Conservation (phyloP, 2,888 invertebrate species). For the Andricus curvator region DNA sequence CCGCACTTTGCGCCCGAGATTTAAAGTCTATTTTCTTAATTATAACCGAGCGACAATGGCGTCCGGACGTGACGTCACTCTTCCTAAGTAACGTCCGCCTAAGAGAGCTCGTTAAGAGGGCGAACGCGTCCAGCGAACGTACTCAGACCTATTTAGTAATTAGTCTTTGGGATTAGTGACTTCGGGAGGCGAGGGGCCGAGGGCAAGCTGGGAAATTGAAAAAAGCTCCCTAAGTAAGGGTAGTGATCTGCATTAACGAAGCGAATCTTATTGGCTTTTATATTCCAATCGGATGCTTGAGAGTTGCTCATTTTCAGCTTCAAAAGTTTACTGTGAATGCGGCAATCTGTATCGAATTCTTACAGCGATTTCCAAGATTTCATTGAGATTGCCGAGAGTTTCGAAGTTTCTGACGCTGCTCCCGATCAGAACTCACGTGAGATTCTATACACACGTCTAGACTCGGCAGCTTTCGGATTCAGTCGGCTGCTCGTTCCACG, state of each 20-base stretch:
- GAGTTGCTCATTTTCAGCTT: neutral
- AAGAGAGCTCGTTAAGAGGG: constrained; percentile 45
- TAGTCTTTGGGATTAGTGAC: constrained; percentile 50
- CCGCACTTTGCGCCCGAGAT: constrained; percentile 62
- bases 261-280: constrained; percentile 37
- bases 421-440: too few species aligned
- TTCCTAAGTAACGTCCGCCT: constrained; percentile 42
- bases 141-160: constrained; percentile 55
- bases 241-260: constrained; percentile 28
- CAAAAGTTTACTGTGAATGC: neutral
- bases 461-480: too few species aligned
- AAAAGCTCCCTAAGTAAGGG: constrained; percentile 38
- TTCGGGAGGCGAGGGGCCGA: constrained; percentile 11
- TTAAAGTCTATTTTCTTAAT: constrained; percentile 77
- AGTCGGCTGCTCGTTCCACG: too few species aligned
- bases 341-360: too few species aligned
- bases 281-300: constrained; percentile 22
- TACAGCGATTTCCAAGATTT: too few species aligned
- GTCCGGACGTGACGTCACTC: constrained; percentile 59
- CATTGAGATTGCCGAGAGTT: too few species aligned
- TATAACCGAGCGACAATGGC: constrained; percentile 72
- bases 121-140: constrained; percentile 43
- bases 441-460: too few species aligned
- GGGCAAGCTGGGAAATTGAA: constrained; percentile 20
- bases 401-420: too few species aligned